phyloP scores from a whole-genome alignment of 53 echinoderm and acorn worm genomes.

The Crossaster papposus region DNA sequence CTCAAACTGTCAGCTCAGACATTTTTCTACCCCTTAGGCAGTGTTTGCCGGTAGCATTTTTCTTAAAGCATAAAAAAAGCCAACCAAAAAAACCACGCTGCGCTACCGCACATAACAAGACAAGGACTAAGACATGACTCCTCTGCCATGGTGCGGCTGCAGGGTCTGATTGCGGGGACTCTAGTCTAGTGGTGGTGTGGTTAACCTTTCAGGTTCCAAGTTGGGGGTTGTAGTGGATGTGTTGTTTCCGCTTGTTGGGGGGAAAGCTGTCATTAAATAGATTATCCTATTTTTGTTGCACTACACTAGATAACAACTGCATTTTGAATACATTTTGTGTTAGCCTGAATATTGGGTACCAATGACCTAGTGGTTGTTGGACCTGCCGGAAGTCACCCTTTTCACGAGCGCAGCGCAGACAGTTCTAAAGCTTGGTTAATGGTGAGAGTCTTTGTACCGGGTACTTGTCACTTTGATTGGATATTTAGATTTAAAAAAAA shows the following conservation, averaged over 20 bases:
- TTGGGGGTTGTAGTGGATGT: constrained; percentile 9
- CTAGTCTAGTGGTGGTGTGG: no score
- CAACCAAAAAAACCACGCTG: no score
- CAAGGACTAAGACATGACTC: background rate
- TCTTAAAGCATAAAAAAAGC: background rate
- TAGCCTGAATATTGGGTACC: constrained; percentile 1
- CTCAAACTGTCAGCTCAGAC: constrained; percentile 39
- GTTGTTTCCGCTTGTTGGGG: constrained; percentile 37
- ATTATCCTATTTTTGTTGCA: constrained; percentile 23
- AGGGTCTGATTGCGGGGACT: background rate
- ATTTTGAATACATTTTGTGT: background rate
- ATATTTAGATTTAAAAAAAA: background rate
- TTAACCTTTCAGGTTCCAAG: background rate
- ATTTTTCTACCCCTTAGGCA: background rate
- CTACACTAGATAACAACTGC: background rate
- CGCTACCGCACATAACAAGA: background rate
- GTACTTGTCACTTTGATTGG: background rate
- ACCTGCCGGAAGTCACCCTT: background rate
- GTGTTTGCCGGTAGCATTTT: background rate
- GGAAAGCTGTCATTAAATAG: constrained; percentile 39
- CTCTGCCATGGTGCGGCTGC: background rate
- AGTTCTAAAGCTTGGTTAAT: background rate
- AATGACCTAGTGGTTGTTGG: constrained; percentile 51
- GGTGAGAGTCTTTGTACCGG: no score
- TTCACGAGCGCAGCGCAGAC: background rate